phyloP scores from a whole-genome alignment of 2,113 vertebrate genomes.

The Euleptes europaea region DNA sequence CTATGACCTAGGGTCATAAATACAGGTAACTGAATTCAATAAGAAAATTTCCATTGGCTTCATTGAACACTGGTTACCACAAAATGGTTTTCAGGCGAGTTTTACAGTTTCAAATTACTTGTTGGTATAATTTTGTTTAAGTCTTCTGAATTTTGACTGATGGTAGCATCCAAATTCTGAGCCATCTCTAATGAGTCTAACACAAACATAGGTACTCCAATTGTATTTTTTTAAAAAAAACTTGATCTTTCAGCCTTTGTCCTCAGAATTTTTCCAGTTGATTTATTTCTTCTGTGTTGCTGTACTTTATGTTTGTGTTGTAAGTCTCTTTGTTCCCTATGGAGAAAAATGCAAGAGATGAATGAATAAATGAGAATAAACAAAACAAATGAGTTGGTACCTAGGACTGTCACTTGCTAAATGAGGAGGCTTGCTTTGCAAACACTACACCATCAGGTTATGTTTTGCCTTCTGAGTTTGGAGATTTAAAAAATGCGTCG shows the following conservation, averaged over 20 bases:
- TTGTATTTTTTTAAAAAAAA: accelerated
- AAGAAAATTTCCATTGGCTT: background rate
- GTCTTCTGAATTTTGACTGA: background rate
- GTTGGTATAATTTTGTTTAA: background rate
- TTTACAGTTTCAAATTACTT: background rate
- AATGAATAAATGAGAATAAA: too few relatives aligned
- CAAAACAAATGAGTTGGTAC: too few relatives aligned
- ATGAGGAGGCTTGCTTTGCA: too few relatives aligned
- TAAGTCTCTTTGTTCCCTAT: too few relatives aligned
- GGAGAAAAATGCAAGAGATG: too few relatives aligned
- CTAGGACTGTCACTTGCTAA: too few relatives aligned
- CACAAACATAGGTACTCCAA: background rate
- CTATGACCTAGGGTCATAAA: too few relatives aligned
- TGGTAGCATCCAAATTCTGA: background rate
- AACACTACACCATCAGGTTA: too few relatives aligned
- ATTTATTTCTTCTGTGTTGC: too few relatives aligned
- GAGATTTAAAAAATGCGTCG: too few relatives aligned
- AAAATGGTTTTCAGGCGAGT: background rate
- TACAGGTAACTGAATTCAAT: background rate
- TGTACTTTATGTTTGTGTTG: too few relatives aligned
- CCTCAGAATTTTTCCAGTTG: background rate
- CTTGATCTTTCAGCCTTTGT: background rate
- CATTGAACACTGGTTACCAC: background rate
- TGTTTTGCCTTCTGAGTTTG: too few relatives aligned
- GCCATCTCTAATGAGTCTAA: background rate